Base-by-base conservation (phyloP, 1,140 invertebrate species). In the Lasioglossum albipes region DNA sequence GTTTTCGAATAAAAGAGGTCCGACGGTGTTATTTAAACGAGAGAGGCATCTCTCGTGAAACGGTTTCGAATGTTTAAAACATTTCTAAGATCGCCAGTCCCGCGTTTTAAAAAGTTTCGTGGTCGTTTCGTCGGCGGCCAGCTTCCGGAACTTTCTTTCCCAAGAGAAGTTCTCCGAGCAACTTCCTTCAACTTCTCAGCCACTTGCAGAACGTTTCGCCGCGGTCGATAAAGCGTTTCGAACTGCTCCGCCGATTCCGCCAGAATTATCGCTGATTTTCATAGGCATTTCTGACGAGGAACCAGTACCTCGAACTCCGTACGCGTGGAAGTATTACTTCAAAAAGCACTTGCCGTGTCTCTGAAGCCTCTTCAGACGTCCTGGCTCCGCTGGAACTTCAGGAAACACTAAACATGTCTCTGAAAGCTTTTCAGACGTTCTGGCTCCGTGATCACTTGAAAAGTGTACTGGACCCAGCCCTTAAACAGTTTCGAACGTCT, bases 231-330 rank as follows among this genome's bases (percentile, higher is more conserved):
- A 45, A 66, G 52, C 49, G 69, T 57, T 66, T 31, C 49, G 36
- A 45, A 74, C 45, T 41, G 36, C 22, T 54, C 13, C 9, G 4
- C 49, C 52, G 42, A 66, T 73, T 59, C 18, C 49, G 9, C 6
- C 16, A 49, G 13, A 79, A 57, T 79, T 74, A 66, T 79, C 70
- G 66, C 49, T 42, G 70, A 79, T 74, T 79, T 59, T 49, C 61
- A 2, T 22, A 65, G 22, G 61, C 49, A 7, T 73, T 27, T 49
- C 27, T 22, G 20, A 12, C 41, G 1, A 7, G 4, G 18, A 22
- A 7, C 22, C 54, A 2, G 3, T n/a, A 16, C 13, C 12, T 22
- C 18, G 22, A 18, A 31, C 2, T 22, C 27, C 62, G 31, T 7
- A 4, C 31, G 7, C 61, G 9, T 0, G 0, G 22, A 13, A 27